Conservation (phyloP, 2,113 vertebrate genomes). For the Calidris pugnax region DNA sequence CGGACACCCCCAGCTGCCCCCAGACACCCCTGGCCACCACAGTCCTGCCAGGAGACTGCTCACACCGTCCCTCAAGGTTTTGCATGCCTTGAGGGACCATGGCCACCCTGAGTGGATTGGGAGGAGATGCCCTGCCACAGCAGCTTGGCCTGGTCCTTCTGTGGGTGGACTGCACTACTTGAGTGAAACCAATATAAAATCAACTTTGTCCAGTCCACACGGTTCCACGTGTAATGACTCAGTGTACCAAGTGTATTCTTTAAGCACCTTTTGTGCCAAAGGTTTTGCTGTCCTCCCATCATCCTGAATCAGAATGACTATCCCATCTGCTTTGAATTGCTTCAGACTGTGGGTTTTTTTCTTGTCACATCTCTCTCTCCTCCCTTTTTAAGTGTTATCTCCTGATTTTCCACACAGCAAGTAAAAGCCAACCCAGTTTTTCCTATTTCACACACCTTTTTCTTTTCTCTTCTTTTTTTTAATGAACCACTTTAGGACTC, state of each 20-base stretch:
- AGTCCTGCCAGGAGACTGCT: not conserved
- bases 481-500: not conserved
- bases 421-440: not conserved
- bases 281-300: not conserved
- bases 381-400: not conserved
- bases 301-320: not conserved
- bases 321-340: not conserved
- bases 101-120: not conserved
- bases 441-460: not conserved
- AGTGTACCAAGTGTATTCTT: not conserved
- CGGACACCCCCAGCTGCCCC: rapidly evolving
- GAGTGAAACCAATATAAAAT: not conserved
- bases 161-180: rapidly evolving
- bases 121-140: not conserved
- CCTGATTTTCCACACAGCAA: not conserved
- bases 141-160: not conserved
- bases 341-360: not conserved
- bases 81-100: not conserved
- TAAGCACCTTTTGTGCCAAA: not conserved
- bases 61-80: not conserved
- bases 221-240: rapidly evolving
- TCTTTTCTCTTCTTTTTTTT: not conserved
- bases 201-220: not conserved
- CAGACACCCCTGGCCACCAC: not conserved
- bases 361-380: not conserved